phyloP scores from a whole-genome alignment of 2,113 vertebrate species.

The Zapornia atra region DNA sequence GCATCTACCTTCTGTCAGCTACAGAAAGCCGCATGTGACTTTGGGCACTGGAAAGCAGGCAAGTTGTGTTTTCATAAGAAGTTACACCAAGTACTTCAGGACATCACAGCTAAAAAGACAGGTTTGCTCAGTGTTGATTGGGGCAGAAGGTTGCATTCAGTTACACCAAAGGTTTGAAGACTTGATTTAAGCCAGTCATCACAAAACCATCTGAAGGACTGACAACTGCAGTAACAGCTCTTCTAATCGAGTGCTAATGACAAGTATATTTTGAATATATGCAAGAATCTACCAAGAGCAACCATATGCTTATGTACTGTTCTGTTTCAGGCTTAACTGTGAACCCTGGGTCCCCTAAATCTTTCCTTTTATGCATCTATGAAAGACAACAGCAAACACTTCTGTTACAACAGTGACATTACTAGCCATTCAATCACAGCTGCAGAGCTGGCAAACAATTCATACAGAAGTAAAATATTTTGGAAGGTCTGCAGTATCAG shows the following conservation, averaged over 20 bases:
- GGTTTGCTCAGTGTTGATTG: neutral
- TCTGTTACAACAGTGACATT: neutral
- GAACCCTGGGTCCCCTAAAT: neutral
- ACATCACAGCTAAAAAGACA: neutral
- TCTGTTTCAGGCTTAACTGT: neutral
- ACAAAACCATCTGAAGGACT: neutral
- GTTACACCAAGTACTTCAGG: neutral
- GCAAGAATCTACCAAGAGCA: neutral
- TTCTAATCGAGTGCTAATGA: neutral
- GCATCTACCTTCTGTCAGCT: conserved; percentile 22
- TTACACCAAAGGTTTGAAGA: neutral
- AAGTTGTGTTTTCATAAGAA: neutral
- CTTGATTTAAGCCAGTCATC: neutral
- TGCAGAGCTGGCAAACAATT: neutral
- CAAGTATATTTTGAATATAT: accelerated
- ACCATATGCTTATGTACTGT: neutral
- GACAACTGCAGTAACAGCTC: accelerated
- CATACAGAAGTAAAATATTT: neutral
- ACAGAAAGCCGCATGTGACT: neutral
- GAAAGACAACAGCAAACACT: neutral
- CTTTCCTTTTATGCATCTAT: neutral
- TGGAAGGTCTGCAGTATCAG: neutral
- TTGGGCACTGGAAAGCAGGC: neutral
- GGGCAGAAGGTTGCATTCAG: neutral
- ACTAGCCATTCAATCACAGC: neutral